Evolutionary conservation across 2,797 vertebrate species (phyloP).

Genomic region (Lepidocolaptes lacrymiger): DNA sequence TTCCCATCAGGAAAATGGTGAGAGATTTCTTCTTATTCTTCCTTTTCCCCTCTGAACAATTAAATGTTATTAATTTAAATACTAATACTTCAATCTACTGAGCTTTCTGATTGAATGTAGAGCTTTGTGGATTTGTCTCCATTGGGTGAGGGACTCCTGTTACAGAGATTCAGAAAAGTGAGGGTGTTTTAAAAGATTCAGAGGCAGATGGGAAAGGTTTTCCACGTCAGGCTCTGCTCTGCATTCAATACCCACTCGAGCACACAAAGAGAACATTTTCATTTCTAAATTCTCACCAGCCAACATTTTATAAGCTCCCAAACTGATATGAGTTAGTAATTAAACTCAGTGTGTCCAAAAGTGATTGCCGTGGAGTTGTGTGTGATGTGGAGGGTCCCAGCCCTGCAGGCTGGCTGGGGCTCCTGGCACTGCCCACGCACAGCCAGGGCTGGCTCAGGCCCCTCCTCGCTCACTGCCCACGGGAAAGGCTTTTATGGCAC

Average conservation of each 20-base stretch:
- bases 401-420: background rate
- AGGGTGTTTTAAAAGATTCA: background rate
- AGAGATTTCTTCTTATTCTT: background rate
- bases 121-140: background rate
- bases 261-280: background rate
- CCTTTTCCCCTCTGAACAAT: background rate
- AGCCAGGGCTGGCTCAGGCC: background rate
- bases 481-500: background rate
- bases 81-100: background rate
- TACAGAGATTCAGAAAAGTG: background rate
- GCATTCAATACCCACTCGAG: background rate
- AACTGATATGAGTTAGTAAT: background rate
- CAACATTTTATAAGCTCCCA: background rate
- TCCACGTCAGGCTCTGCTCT: background rate
- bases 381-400: background rate
- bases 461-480: background rate
- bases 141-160: background rate
- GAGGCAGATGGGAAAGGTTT: background rate
- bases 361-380: background rate
- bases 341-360: background rate
- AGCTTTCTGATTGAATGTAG: background rate
- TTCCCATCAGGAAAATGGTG: slow-evolving; percentile 92
- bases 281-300: background rate
- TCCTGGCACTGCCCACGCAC: background rate
- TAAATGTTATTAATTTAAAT: background rate